Evolutionary conservation across 2,113 vertebrate genomes (phyloP), one percentile per base, ranked within the genome.

Genomic region (Sakesphorus luctuosus): DNA sequence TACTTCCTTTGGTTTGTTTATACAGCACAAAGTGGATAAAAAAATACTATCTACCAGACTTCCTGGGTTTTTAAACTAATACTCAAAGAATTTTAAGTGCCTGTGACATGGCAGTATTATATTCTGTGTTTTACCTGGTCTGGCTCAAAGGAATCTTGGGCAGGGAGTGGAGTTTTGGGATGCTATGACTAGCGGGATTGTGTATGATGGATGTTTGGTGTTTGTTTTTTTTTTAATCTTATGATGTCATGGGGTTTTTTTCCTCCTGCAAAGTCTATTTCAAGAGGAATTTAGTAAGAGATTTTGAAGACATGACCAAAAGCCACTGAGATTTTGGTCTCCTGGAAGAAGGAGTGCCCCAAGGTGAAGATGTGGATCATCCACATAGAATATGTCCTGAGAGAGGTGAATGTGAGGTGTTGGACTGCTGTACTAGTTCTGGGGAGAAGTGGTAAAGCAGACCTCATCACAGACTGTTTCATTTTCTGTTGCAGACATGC

Each of bases 51-150:
- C 61, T 44, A 23, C 12, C 31, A 74, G 65, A 84, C 20, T 71
- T 28, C 26, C 55, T 67, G 52, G 3, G 20, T 93, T 76, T 92
- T 62, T 2, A 83, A 95, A 33, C 59, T 77, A 66, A 49, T 80
- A 36, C 43, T 84, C 44, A 56, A 75, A 87, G 68, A 89, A 89
- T 77, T 84, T 9, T 50, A 90, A 77, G n/a, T 62, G 79, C 86
- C 76, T 90, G 65, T 88, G 86, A 81, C 56, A 59, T 23, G 35
- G 33, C 72, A 77, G 18, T 92, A 86, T 95, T 94, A 95, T 63
- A 92, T 86, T 86, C 79, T 77, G 38, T 55, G 53, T 80, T 92
- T 68, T 80, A 77, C 25, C 14, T 3, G 0, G 33, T 74, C 59
- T 44, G 80, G 38, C 88, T 90, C 38, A 81, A 90, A 88, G 75